Base-by-base conservation (phyloP, 2,113 vertebrate species). In the Carettochelys insculpta region DNA sequence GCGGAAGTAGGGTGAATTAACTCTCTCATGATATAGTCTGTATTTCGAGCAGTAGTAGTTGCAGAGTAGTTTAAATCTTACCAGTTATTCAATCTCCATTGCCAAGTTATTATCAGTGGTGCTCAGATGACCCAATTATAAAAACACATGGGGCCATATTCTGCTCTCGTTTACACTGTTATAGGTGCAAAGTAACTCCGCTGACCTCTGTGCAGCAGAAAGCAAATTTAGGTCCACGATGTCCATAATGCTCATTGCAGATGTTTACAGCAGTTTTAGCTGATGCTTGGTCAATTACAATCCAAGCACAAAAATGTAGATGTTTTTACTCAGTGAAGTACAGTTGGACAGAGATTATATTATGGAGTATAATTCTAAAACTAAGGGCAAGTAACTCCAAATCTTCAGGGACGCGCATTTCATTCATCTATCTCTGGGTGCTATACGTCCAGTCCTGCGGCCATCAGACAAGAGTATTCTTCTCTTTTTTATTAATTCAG, bases 211-310 rank as follows among this genome's bases (percentile, higher is more conserved):
- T 19, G 52, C n/a, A 80, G 43, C 6, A 14, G 41, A 80, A 27
- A 45, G n/a, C 78, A 80, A 41, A 43, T 5, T 41, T 54, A 16
- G 38, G 31, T 38, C 58, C 81, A 92, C 22, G 13, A 81, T 45
- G 68, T 43, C 8, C n/a, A 53, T 16, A 8, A 80, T 90, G 91
- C 79, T 91, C 52, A 80, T 81, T 82, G 88, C 84, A 93, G 90
- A 43, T 27, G 38, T 43, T 75, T 27, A 75, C 22, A 86, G 77
- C 77, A 4, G 11, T 29, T 1, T 83, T 16, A 54, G 24, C 22
- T 82, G 90, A 84, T 87, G 54, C n/a, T 68, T 82, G 82, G 51
- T 93, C 91, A 75, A 31, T 89, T 90, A 77, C 54, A 31, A 87
- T 19, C 29, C 54, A 65, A 87, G 19, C 4, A 85, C 87, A 48